Percentiles rank a stretch among this genome's conserved stretches.
Evolutionary conservation across 2,888 invertebrate species (phyloP).

Genomic region (Philereme transversata): DNA sequence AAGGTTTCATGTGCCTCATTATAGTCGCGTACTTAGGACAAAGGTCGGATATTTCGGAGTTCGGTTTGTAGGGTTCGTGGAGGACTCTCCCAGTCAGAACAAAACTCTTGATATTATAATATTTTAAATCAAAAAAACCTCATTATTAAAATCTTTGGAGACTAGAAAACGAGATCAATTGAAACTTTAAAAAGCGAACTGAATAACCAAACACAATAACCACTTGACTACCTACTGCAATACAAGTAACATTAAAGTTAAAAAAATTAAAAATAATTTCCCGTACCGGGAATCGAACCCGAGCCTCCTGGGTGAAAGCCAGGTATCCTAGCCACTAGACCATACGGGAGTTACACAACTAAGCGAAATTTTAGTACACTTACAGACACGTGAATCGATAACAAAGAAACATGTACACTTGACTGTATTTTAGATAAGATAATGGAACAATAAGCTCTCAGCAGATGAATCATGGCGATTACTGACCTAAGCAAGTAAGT

Average conservation of each 20-base stretch:
- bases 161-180: neutral
- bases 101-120: slow-evolving; percentile 8
- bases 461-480: slow-evolving; percentile 3
- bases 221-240: too few relatives aligned
- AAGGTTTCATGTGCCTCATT: slow-evolving; percentile 29
- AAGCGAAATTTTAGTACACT: slow-evolving; percentile 11
- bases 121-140: neutral
- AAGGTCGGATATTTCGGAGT: slow-evolving; percentile 9
- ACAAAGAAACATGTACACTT: neutral
- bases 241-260: too few relatives aligned
- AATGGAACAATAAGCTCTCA: slow-evolving; percentile 18
- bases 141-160: neutral
- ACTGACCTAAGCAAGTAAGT: neutral
- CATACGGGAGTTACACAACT: slow-evolving; percentile 74
- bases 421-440: slow-evolving; percentile 9
- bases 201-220: slow-evolving; percentile 3
- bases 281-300: slow-evolving; percentile 90
- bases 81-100: slow-evolving; percentile 14
- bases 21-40: slow-evolving; percentile 18
- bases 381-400: neutral
- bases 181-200: neutral
- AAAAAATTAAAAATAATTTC: slow-evolving; percentile 55
- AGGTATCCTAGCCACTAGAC: slow-evolving; percentile 89
- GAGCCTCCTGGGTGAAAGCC: slow-evolving; percentile 89
- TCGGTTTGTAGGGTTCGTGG: slow-evolving; percentile 2